Conservation (phyloP, 2,797 vertebrate genomes). For the Coreius guichenoti region DNA sequence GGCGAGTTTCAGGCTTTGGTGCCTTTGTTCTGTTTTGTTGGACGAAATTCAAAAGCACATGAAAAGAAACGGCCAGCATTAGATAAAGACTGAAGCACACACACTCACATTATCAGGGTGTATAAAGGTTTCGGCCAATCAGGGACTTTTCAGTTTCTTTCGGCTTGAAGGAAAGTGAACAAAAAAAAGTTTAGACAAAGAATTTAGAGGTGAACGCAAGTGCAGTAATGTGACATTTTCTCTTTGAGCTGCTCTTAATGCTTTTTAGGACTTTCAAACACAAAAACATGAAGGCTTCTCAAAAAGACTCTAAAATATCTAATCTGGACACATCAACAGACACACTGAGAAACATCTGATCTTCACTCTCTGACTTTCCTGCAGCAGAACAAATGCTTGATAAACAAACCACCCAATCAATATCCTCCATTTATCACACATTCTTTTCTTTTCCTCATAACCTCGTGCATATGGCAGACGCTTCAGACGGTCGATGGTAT, state of each 20-base stretch:
- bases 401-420: constrained; percentile 15
- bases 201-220: neutral
- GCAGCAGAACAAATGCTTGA: constrained; percentile 4
- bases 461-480: neutral
- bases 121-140: neutral
- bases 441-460: neutral
- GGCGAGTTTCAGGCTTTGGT: neutral
- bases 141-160: neutral
- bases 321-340: neutral
- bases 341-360: neutral
- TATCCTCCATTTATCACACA: constrained; percentile 3
- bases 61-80: constrained; percentile 15
- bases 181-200: neutral
- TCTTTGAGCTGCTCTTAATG: neutral
- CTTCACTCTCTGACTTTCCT: neutral
- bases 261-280: neutral
- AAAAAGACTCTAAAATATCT: neutral
- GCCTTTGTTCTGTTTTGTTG: constrained; percentile 10
- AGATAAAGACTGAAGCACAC: constrained; percentile 2
- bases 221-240: neutral
- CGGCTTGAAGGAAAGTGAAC: neutral
- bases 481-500: constrained; percentile 22
- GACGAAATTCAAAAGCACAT: constrained; percentile 3
- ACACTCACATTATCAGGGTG: neutral
- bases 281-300: neutral